Percentiles rank a stretch among this genome's conserved stretches.
Conservation (phyloP, 2,888 invertebrate species). For the Leptinotarsa rubiginosa region DNA sequence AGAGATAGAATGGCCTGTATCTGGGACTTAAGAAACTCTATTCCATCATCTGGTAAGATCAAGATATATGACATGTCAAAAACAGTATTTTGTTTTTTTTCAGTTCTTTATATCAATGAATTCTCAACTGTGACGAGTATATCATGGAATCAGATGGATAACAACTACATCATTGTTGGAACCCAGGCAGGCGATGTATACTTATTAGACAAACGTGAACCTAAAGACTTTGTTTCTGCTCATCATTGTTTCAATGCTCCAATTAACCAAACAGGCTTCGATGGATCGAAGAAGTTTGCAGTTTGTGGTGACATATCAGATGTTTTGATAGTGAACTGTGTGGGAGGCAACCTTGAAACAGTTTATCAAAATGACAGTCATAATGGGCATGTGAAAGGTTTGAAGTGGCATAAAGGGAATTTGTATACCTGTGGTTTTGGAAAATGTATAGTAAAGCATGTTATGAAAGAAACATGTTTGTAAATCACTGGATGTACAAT, state of each 20-base stretch:
- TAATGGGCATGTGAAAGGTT: constrained; percentile 69
- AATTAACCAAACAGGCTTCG: constrained; percentile 65
- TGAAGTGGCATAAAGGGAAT: constrained; percentile 68
- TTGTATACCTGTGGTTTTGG: constrained; percentile 74
- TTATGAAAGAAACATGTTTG: constrained; percentile 11
- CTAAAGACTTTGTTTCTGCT: constrained; percentile 59
- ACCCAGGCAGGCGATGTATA: constrained; percentile 68
- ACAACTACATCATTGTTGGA: constrained; percentile 67
- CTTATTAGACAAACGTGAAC: constrained; percentile 68
- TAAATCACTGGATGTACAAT: not conserved
- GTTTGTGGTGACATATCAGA: constrained; percentile 67
- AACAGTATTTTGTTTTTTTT: not conserved
- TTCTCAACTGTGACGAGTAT: constrained; percentile 64
- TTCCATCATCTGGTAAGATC: constrained; percentile 58
- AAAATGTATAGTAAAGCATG: constrained; percentile 64
- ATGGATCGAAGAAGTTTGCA: constrained; percentile 65
- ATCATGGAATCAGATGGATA: constrained; percentile 64
- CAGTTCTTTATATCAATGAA: constrained; percentile 65
- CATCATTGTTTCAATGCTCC: constrained; percentile 59
- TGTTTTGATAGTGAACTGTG: constrained; percentile 65
- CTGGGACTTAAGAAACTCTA: constrained; percentile 67
- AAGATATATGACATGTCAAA: not conserved
- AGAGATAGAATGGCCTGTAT: constrained; percentile 66
- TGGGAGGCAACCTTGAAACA: constrained; percentile 57
- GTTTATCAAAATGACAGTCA: constrained; percentile 67